phyloP scores from a whole-genome alignment of 2,797 vertebrate species.

The Tapera naevia region DNA sequence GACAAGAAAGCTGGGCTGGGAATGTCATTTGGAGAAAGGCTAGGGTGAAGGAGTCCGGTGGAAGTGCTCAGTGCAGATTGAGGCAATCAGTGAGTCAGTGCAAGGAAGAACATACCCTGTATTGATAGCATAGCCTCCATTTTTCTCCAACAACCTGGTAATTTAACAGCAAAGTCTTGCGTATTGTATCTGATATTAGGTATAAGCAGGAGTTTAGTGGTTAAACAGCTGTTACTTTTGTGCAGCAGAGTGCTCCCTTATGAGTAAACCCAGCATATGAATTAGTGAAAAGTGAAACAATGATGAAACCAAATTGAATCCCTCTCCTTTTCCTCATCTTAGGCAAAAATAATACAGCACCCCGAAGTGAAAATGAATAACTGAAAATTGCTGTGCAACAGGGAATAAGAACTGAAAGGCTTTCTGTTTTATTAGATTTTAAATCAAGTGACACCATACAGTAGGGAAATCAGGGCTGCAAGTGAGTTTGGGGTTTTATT shows the following conservation, averaged over 20 bases:
- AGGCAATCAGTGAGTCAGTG: neutral
- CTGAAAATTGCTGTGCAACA: neutral
- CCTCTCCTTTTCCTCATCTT: neutral
- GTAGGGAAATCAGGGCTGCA: neutral
- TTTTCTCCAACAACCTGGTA: neutral
- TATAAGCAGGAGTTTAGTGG: neutral
- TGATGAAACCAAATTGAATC: neutral
- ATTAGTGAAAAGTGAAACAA: neutral
- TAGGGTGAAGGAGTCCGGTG: neutral
- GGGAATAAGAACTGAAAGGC: neutral
- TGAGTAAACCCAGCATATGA: neutral
- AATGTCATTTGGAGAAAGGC: neutral
- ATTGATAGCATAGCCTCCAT: neutral
- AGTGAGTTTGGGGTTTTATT: neutral
- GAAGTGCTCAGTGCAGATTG: neutral
- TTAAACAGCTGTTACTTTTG: neutral
- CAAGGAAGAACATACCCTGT: fast-evolving
- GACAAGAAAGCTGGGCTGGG: neutral
- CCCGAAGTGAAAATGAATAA: neutral
- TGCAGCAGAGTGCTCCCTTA: neutral
- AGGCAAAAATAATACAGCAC: neutral
- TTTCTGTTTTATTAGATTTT: neutral
- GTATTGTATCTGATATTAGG: too few species aligned
- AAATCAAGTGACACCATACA: neutral
- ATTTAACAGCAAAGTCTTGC: neutral